Base-by-base conservation (phyloP, 1,140 invertebrate species). In the Lethrus apterus region DNA sequence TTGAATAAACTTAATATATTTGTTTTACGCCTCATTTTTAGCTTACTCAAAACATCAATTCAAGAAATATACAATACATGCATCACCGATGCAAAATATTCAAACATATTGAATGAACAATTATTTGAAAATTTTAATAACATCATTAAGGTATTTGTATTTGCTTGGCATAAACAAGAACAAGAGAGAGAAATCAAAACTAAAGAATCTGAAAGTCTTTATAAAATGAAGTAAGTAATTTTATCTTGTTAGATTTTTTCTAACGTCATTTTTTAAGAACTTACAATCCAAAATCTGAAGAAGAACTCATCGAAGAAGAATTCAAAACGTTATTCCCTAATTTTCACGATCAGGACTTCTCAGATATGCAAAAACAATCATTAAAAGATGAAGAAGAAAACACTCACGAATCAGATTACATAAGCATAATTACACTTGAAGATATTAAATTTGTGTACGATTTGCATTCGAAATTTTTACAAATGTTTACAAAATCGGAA, bases 131-230 rank as follows among this genome's bases (percentile, higher is more conserved):
- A 71, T 2, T 68, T 84, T 17, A 68, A 78, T 40, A 58, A 66
- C 1, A 68, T 84, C 1, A 55, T 86, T 2, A 68, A 72, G 14
- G 64, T 74, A 36, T 63, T 88, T 21, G 79, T 86, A 0, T 59
- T 72, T 10, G 68, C 79, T 0, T 96, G 90, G 90, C 77, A 80
- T 57, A 73, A 78, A 31, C 81, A 90, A 49, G 77, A 89, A 57
- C 74, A 80, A 41, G 74, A 80, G 32, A 75, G 76, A 15, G 75
- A 81, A 51, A 71, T 72, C 51, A 77, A 79, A 51, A 78, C 84
- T 50, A 71, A 75, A 23, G 84, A 89, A 55, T 80, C 89, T 43
- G 83, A 89, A 35, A 84, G 79, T 55, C 63, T 95, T 7, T 97
- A 90, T 67, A 78, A 82, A 45, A 87, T 80, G 20, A 90, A 85